Evolutionary conservation across 2,797 vertebrate species (phyloP).

Genomic region (Sebastes vulpes): DNA sequence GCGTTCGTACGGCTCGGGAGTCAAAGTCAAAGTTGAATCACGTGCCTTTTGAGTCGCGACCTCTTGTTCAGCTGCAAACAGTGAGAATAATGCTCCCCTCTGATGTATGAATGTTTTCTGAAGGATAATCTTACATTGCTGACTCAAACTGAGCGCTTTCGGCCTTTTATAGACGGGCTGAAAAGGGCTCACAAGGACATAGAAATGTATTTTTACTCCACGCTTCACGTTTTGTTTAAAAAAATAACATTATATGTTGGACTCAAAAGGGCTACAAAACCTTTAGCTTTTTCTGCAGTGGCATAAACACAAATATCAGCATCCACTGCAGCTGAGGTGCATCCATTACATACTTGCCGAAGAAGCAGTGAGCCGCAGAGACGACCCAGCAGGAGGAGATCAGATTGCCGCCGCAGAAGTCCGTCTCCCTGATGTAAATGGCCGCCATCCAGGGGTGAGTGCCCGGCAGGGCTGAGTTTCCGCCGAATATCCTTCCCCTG

Average conservation of each 20-base stretch:
- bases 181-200: not conserved
- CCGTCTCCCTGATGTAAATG: slow-evolving; percentile 88
- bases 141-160: not conserved
- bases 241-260: not conserved
- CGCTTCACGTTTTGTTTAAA: not conserved
- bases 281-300: not conserved
- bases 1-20: slow-evolving; percentile 33
- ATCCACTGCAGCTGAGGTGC: not conserved
- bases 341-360: slow-evolving; percentile 85
- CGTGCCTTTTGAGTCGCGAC: not conserved
- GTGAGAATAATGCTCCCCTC: not conserved
- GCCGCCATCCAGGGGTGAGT: slow-evolving; percentile 95
- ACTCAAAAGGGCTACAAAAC: not conserved
- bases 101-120: not conserved
- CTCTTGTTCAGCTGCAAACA: not conserved
- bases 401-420: slow-evolving; percentile 93
- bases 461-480: slow-evolving; percentile 88
- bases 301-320: not conserved
- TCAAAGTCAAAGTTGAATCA: slow-evolving; percentile 30
- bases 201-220: not conserved
- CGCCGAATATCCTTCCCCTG: slow-evolving; percentile 90
- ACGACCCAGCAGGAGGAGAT: slow-evolving; percentile 94
- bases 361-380: slow-evolving; percentile 95
- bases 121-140: not conserved
- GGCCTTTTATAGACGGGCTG: not conserved